A percentile compares a stretch with the other conserved stretches of the same genome.
Conservation (phyloP, 2,113 vertebrate genomes). For the Pipa parva region DNA sequence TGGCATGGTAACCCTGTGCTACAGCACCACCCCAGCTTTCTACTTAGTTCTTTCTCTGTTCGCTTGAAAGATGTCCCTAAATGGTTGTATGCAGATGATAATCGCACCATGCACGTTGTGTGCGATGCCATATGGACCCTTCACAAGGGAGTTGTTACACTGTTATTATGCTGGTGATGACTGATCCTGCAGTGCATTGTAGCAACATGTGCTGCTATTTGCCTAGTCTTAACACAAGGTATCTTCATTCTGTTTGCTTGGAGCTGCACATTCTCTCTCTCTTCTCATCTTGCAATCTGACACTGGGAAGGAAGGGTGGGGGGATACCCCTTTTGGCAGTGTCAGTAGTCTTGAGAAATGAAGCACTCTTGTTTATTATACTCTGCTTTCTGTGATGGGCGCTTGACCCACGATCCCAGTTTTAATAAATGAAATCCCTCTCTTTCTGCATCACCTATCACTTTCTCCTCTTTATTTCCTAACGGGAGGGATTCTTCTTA, state of each 20-base stretch:
- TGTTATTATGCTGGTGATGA: too few species aligned
- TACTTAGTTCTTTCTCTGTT: too few species aligned
- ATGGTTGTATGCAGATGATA: too few species aligned
- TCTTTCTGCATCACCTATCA: neutral
- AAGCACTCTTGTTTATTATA: constrained; percentile 27
- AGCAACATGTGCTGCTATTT: neutral
- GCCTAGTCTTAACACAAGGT: neutral
- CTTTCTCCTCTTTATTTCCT: neutral
- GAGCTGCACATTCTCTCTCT: neutral
- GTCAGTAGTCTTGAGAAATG: constrained; percentile 1
- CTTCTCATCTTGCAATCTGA: neutral
- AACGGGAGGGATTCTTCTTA: neutral
- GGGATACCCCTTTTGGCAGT: neutral
- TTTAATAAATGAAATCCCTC: neutral
- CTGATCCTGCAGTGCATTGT: too few species aligned
- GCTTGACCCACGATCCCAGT: neutral
- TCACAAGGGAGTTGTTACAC: too few species aligned
- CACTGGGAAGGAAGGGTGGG: constrained; percentile 1
- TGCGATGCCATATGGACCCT: neutral
- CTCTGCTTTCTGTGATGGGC: neutral
- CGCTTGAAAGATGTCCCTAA: too few species aligned
- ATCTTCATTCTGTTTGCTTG: too few species aligned
- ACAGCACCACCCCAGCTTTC: too few species aligned
- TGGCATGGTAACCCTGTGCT: too few species aligned
- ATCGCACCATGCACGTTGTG: neutral